Percentiles rank a stretch among this genome's conserved stretches.
phyloP scores from a whole-genome alignment of 2,797 vertebrate species.

The Morelia viridis region DNA sequence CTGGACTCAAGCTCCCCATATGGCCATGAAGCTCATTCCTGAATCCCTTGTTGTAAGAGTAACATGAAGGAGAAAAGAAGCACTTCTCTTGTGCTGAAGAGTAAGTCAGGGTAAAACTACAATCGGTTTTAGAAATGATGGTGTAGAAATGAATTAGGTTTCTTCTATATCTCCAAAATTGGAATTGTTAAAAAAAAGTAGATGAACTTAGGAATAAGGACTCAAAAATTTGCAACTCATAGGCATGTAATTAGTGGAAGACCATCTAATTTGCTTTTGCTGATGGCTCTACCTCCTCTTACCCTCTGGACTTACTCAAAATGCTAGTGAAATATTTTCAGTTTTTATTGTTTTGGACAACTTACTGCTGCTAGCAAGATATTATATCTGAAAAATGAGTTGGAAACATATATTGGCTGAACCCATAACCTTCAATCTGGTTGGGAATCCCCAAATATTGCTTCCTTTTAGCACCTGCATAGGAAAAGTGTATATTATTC shows the following conservation, averaged over 20 bases:
- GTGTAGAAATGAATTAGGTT: not conserved
- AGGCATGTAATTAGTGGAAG: not conserved
- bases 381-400: not conserved
- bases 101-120: not conserved
- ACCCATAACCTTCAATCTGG: not conserved
- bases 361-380: not conserved
- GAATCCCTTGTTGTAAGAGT: not conserved
- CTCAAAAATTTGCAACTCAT: not conserved
- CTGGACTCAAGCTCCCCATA: not conserved
- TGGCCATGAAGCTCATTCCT: not conserved
- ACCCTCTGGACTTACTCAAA: slow-evolving; percentile 5
- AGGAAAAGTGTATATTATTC: not conserved
- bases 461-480: not conserved
- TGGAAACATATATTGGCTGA: not conserved
- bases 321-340: not conserved
- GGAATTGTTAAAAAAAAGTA: not conserved
- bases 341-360: not conserved
- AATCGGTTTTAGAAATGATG: not conserved
- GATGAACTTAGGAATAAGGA: not conserved
- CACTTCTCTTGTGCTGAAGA: not conserved
- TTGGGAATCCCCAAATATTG: not conserved
- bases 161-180: not conserved
- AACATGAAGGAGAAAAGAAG: not conserved
- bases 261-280: not conserved
- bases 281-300: not conserved